Evolutionary conservation across 2,113 vertebrate genomes (phyloP), one percentile per base, ranked within the genome.

Genomic region (Tupaia tana): DNA sequence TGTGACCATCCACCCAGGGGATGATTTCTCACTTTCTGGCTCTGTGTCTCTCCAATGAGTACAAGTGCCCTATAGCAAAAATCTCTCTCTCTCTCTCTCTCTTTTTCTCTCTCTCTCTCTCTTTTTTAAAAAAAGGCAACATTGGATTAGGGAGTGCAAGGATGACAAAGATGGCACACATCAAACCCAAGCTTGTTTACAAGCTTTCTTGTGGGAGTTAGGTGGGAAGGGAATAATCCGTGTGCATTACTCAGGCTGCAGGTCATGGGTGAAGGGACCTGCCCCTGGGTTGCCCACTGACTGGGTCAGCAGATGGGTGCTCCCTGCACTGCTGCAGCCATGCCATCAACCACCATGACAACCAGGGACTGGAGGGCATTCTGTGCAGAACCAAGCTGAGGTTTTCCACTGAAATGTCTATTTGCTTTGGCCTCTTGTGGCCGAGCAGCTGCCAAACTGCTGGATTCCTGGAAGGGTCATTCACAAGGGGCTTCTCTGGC

Each of bases 401-500:
- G 2, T 15, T 54, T 52, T 64, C 67, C 58, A 29, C 59, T 20
- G 25, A 67, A 31, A 4, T 15, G 34, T 24, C 54, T 52, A 0
- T 75, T 82, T 81, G 75, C 61, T 52, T 56, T 86, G 73, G 84
- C 61, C 10, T 83, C 56, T 71, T 70, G 18, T 27, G 82, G 52
- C 74, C 13, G 3, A 34, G 52, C 70, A 2, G 0, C 52, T 22
- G 82, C 91, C 86, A 77, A 56, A 18, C 71, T 81, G 63, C 52
- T 6, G 0, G 43, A 59, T 86, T 95, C 79, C 82, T 91, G 9
- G 56, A 94, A 8, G 71, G 6, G 86, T 93, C 89, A 14, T 95
- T 97, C 95, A 81, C 89, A 59, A 92, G 97, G 96, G 94, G 95
- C 83, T 87, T 22, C 63, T 8, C 89, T 80, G 73, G 66, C 90